Percentiles rank a stretch among this genome's conserved stretches.
Conservation (phyloP, 2,888 invertebrate genomes). For the Empis livida region DNA sequence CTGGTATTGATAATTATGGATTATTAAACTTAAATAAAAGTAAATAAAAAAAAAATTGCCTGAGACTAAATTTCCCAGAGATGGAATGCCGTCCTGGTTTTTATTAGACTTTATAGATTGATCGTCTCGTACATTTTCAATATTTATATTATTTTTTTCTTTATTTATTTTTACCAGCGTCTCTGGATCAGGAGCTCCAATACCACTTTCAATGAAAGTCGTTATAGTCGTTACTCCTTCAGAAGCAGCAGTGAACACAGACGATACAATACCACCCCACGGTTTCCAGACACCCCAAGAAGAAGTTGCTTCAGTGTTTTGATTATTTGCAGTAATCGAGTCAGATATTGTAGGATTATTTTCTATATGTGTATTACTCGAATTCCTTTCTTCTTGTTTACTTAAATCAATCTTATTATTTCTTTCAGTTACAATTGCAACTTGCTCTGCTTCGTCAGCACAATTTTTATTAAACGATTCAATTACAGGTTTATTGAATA, state of each 20-base stretch:
- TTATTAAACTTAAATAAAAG: no score
- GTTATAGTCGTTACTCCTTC: conserved; percentile 66
- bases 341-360: no score
- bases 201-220: conserved; percentile 65
- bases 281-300: conserved; percentile 51
- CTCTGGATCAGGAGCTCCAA: conserved; percentile 74
- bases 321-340: background rate
- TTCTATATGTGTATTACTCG: background rate
- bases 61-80: conserved; percentile 9
- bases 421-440: no score
- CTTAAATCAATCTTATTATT: background rate
- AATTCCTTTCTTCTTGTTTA: background rate
- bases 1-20: conserved; percentile 9
- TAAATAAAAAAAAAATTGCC: background rate
- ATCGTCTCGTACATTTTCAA: conserved; percentile 13
- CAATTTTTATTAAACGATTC: no score
- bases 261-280: conserved; percentile 63
- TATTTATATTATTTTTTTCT: conserved; percentile 17
- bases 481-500: no score
- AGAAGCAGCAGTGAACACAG: conserved; percentile 61
- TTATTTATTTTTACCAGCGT: conserved; percentile 48
- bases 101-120: conserved; percentile 2
- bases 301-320: conserved; percentile 14
- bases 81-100: conserved; percentile 3
- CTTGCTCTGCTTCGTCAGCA: no score